Conservation (phyloP, 2,797 vertebrate species). For the Cynodonichthys magdalenae region DNA sequence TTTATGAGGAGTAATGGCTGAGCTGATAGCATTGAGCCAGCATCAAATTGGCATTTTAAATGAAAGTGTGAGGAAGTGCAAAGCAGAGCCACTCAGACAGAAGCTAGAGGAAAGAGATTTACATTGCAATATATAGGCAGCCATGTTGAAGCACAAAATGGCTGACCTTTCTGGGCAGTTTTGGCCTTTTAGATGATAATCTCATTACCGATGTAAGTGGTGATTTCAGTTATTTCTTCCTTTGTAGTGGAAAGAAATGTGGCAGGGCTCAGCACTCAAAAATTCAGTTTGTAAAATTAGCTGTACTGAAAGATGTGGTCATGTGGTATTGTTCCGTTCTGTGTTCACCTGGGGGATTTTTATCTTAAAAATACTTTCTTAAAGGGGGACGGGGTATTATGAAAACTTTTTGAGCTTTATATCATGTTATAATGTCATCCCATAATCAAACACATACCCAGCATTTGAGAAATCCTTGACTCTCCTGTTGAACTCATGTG, state of each 20-base stretch:
- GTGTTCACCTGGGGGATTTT: constrained; percentile 26
- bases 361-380: constrained; percentile 36
- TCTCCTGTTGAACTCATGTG: too few species aligned
- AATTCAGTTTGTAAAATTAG: constrained; percentile 22
- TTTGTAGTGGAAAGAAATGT: constrained; percentile 2
- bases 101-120: constrained; percentile 61
- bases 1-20: constrained; percentile 77
- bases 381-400: too few species aligned
- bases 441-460: too few species aligned
- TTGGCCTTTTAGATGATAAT: constrained; percentile 50
- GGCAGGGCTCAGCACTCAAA: not conserved
- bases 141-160: constrained; percentile 81
- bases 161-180: constrained; percentile 70
- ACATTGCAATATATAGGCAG: constrained; percentile 71
- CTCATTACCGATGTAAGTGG: constrained; percentile 21
- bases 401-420: too few species aligned
- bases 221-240: constrained; percentile 29
- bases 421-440: too few species aligned
- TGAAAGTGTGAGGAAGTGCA: constrained; percentile 72
- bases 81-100: constrained; percentile 58
- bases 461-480: too few species aligned
- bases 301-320: constrained; percentile 3
- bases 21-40: constrained; percentile 77
- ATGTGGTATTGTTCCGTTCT: constrained; percentile 16
- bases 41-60: constrained; percentile 83